phyloP scores from a whole-genome alignment of 2,113 vertebrate species.

The Spea multiplicata region DNA sequence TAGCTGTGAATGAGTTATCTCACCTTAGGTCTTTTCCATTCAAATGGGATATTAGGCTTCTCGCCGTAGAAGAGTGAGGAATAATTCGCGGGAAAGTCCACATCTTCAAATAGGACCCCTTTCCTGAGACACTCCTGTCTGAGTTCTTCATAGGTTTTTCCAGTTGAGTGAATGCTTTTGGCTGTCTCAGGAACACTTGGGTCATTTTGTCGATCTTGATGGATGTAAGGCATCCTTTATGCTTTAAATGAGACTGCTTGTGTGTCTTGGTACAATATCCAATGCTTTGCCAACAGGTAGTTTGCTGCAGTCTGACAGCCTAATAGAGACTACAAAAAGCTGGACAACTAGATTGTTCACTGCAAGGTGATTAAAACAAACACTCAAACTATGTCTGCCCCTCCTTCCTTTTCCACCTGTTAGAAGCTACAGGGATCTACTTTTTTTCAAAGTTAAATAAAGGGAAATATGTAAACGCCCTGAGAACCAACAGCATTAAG shows the following conservation, averaged over 20 bases:
- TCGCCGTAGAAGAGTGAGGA: constrained; percentile 84
- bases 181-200: constrained; percentile 18
- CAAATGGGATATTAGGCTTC: constrained; percentile 71
- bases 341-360: not conserved
- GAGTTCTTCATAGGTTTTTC: constrained; percentile 75
- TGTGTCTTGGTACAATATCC: not conserved
- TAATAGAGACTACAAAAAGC: not conserved
- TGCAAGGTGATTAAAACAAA: not conserved
- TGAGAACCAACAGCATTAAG: constrained; percentile 57
- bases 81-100: constrained; percentile 76
- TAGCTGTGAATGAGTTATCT: constrained; percentile 38
- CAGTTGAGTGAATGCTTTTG: constrained; percentile 64
- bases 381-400: not conserved
- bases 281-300: not conserved
- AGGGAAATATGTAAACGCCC: constrained; percentile 49
- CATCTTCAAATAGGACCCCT: constrained; percentile 79
- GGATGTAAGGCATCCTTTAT: constrained; percentile 70
- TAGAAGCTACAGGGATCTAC: not conserved
- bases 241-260: not conserved
- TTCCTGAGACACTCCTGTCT: constrained; percentile 68
- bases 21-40: constrained; percentile 90
- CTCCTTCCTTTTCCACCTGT: constrained; percentile 4
- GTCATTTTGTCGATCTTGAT: constrained; percentile 45
- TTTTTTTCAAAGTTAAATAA: not conserved
- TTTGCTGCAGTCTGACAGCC: not conserved